Evolutionary conservation across 2,113 vertebrate species (phyloP).

Genomic region (Sinocyclocheilus maitianheensis): DNA sequence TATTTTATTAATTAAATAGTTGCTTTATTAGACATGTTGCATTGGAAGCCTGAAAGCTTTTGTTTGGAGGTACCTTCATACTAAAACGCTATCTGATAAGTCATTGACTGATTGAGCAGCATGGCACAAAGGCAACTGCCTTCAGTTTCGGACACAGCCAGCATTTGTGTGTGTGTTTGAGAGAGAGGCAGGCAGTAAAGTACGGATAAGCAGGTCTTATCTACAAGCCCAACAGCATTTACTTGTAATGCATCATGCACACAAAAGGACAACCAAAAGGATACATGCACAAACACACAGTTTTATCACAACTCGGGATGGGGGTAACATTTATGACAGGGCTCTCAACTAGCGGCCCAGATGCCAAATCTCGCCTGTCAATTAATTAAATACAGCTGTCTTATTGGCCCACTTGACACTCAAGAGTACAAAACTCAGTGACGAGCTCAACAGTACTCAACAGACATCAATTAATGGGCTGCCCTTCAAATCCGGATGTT

Average conservation of each 20-base stretch:
- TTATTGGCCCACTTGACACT: not conserved
- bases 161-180: not conserved
- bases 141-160: not conserved
- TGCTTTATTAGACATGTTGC: not conserved
- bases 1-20: not conserved
- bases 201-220: not conserved
- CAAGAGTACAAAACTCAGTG: not conserved
- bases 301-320: not conserved
- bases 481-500: not conserved
- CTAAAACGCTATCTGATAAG: not conserved
- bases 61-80: not conserved
- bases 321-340: not conserved
- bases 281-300: not conserved
- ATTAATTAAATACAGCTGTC: not conserved
- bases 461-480: not conserved
- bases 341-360: not conserved
- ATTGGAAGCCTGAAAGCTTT: not conserved
- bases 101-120: slow-evolving; percentile 7
- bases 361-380: not conserved
- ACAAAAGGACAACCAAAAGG: not conserved
- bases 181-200: not conserved
- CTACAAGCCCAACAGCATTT: slow-evolving; percentile 11
- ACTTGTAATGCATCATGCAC: slow-evolving; percentile 7
- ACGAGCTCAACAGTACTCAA: not conserved
- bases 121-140: not conserved